Evolutionary conservation across 37 sponge, comb jelly and placozoan species (phyloP), one percentile per base, ranked within the genome.

Genomic region (Ianthella basta): DNA sequence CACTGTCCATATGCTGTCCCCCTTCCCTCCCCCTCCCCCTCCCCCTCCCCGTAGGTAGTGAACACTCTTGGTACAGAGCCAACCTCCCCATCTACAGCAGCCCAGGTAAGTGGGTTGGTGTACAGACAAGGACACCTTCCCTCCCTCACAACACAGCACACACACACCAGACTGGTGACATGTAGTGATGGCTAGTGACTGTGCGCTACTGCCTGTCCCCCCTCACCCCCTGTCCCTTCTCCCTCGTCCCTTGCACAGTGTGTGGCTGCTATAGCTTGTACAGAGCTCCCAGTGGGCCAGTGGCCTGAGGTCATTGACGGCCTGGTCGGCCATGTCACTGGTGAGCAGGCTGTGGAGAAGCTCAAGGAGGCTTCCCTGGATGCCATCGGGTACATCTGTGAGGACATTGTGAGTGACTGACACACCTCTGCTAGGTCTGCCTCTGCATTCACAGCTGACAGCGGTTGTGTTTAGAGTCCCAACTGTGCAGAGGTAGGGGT

Each of bases 301-400:
- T 98, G 96, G 96, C 95, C 92, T 0, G 96, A 94, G 0, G 81
- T 98, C 25, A 94, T 96, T 38, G 56, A 72, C 18, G 35, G 70
- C 0, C 81, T 98, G 10, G 60, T 89, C 50, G 38, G 20, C 24
- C 89, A 91, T 55, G 86, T 91, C 34, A 87, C 89, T n/a, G 67
- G 56, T 35, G 54, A 60, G 30, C 64, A 55, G 24, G 59, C 74
- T 15, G 84, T 86, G 5, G 94, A 93, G 85, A 55, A 84, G 5
- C 60, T 98, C 36, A 98, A 96, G 64, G 95, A 91, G 66, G 90
- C 99, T 16, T 91, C 94, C 18, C 84, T 98, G 50, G 97, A 98
- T 72, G 93, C 99, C n/a, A 83, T 98, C n/a, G 94, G 94, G 0
- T 94, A 91, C 79, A 91, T 96, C 55, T 93, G 94, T 85, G 97